phyloP scores from a whole-genome alignment of 2,888 invertebrate genomes.

The Rotaria socialis region DNA sequence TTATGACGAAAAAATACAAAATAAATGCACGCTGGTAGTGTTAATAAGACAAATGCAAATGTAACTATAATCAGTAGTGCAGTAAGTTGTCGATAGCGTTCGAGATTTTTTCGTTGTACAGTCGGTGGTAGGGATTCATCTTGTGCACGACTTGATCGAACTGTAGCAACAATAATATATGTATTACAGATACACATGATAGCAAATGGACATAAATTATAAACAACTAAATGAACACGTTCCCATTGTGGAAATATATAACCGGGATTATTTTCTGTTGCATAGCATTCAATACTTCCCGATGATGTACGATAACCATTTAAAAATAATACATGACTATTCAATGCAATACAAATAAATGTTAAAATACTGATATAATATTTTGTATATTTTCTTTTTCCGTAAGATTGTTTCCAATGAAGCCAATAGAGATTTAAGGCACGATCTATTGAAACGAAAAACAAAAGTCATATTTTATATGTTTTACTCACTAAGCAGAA shows the following conservation, averaged over 20 bases:
- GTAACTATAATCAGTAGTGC: slow-evolving; percentile 41
- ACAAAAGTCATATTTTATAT: too few species aligned
- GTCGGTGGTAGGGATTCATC: not conserved
- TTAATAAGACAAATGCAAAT: slow-evolving; percentile 43
- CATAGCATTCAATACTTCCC: slow-evolving; percentile 33
- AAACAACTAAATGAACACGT: slow-evolving; percentile 43
- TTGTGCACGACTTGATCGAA: slow-evolving; percentile 3
- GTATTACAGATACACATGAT: slow-evolving; percentile 45
- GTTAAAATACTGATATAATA: slow-evolving; percentile 33
- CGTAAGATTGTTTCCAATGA: slow-evolving; percentile 38
- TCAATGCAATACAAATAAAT: slow-evolving; percentile 12
- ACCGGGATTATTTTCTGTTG: slow-evolving; percentile 4
- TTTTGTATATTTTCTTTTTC: slow-evolving; percentile 33
- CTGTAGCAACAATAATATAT: slow-evolving; percentile 38
- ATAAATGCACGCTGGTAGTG: slow-evolving; percentile 44
- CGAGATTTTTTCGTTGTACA: not conserved
- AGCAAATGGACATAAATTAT: slow-evolving; percentile 43
- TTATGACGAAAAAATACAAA: slow-evolving; percentile 43
- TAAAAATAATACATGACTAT: slow-evolving; percentile 39
- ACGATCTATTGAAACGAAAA: not conserved
- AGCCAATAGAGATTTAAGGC: slow-evolving; percentile 37
- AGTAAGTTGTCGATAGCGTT: slow-evolving; percentile 35
- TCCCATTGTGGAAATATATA: slow-evolving; percentile 47
- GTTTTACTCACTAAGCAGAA: too few species aligned
- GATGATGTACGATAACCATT: slow-evolving; percentile 35